phyloP scores from a whole-genome alignment of 2,888 invertebrate genomes.

The Heliconius ismenius region DNA sequence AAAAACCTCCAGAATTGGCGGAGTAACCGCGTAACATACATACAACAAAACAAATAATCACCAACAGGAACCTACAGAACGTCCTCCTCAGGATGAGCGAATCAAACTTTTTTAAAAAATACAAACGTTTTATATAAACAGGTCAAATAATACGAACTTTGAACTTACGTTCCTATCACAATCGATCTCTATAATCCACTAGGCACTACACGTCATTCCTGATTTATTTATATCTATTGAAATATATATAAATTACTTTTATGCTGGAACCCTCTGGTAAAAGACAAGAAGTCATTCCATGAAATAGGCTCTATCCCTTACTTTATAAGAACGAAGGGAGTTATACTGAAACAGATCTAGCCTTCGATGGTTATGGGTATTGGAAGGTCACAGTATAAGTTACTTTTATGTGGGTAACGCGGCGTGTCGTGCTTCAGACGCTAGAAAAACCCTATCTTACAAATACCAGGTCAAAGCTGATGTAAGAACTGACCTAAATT shows the following conservation, averaged over 20 bases:
- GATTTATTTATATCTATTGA: conserved; percentile 14
- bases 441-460: neutral
- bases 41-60: too few relatives aligned
- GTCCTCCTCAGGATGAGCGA: neutral
- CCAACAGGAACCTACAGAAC: neutral
- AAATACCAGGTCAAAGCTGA: neutral
- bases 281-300: neutral
- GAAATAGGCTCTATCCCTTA: conserved; percentile 9
- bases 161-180: neutral
- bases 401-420: conserved; percentile 21
- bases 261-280: too few relatives aligned
- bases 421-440: neutral
- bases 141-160: neutral
- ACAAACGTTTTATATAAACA: neutral
- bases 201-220: neutral
- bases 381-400: conserved; percentile 25
- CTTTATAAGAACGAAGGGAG: neutral
- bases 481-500: conserved; percentile 1
- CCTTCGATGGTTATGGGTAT: conserved; percentile 20
- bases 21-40: too few relatives aligned
- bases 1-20: too few relatives aligned
- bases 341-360: neutral
- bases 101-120: neutral
- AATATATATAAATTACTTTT: conserved; percentile 11
- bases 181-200: neutral